Evolutionary conservation across 1,140 invertebrate genomes (phyloP).

Genomic region (Chironomus tepperi): DNA sequence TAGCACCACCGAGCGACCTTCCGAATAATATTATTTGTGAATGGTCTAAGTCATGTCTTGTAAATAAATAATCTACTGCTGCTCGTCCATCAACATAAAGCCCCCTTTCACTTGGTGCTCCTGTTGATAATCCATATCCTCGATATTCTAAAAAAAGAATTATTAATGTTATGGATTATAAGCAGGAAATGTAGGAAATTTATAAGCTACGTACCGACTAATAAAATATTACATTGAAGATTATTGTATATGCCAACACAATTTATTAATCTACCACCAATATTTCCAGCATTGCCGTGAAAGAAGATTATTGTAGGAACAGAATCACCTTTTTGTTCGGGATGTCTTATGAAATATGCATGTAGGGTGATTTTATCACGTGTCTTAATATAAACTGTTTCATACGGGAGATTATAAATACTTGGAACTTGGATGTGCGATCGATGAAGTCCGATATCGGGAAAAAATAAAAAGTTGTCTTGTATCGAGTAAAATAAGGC

Average conservation of each 20-base stretch:
- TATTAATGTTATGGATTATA: not conserved
- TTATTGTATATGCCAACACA: slow-evolving; percentile 68
- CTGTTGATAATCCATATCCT: slow-evolving; percentile 89
- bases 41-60: slow-evolving; percentile 72
- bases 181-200: not conserved
- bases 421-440: slow-evolving; percentile 77
- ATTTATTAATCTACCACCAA: slow-evolving; percentile 80
- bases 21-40: slow-evolving; percentile 88
- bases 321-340: slow-evolving; percentile 49
- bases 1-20: slow-evolving; percentile 78
- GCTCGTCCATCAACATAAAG: slow-evolving; percentile 81
- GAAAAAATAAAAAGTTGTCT: slow-evolving; percentile 80
- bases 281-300: slow-evolving; percentile 94
- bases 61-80: slow-evolving; percentile 73
- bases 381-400: slow-evolving; percentile 69
- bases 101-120: slow-evolving; percentile 75
- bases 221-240: slow-evolving; percentile 73
- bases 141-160: slow-evolving; percentile 62
- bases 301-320: slow-evolving; percentile 80
- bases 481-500: slow-evolving; percentile 76
- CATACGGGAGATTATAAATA: slow-evolving; percentile 52
- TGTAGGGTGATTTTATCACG: slow-evolving; percentile 75
- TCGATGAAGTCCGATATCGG: slow-evolving; percentile 75
- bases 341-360: slow-evolving; percentile 77
- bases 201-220: slow-evolving; percentile 44